Evolutionary conservation across 2,888 invertebrate genomes (phyloP).

Genomic region (Autographa pulchrina): DNA sequence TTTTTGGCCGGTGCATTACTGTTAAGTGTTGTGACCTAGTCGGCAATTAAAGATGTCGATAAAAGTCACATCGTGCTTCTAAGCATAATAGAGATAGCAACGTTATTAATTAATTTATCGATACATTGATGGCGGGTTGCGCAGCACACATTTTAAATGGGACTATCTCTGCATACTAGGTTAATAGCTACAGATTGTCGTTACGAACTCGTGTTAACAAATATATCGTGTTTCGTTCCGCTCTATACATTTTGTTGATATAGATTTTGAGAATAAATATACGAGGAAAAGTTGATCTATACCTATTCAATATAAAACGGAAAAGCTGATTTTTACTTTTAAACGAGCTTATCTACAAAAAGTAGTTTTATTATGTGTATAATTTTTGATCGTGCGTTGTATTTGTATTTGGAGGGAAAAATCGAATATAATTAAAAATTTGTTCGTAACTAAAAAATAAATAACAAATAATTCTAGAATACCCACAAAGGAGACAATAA

Average conservation of each 20-base stretch:
- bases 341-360: too few species aligned
- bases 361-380: too few species aligned
- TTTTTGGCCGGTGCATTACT: background rate
- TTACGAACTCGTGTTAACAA: constrained; percentile 30
- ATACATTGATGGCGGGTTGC: constrained; percentile 61
- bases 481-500: too few species aligned
- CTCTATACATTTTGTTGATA: constrained; percentile 21
- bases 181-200: constrained; percentile 49
- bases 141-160: constrained; percentile 61
- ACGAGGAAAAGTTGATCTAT: too few species aligned
- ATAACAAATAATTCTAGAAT: too few species aligned
- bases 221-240: constrained; percentile 28
- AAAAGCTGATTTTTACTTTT: too few species aligned
- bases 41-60: constrained; percentile 19
- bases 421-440: too few species aligned
- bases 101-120: constrained; percentile 75
- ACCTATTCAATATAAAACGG: too few species aligned
- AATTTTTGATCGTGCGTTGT: too few species aligned
- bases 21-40: background rate
- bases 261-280: too few species aligned
- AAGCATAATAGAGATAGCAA: constrained; percentile 48
- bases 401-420: too few species aligned
- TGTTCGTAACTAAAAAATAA: too few species aligned
- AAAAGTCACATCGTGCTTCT: constrained; percentile 1
- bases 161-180: constrained; percentile 53